phyloP scores from a whole-genome alignment of 1,140 invertebrate species.

The Eueides isabella region DNA sequence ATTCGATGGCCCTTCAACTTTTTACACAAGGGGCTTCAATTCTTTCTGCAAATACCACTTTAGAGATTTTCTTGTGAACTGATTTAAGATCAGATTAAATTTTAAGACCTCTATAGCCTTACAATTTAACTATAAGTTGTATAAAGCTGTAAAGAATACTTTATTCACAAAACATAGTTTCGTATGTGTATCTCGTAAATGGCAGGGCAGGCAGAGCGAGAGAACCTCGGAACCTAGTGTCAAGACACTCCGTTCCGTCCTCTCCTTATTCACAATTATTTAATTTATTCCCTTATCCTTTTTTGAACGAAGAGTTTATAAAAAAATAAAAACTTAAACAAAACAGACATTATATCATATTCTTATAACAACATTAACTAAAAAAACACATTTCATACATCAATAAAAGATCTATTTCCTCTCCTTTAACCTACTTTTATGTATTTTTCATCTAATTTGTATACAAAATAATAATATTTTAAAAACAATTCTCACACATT shows the following conservation, averaged over 20 bases:
- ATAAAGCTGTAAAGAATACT: neutral
- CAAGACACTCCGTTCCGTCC: too few relatives aligned
- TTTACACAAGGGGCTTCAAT: conserved; percentile 28
- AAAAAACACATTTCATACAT: neutral
- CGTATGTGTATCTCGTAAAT: too few relatives aligned
- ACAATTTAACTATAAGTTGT: neutral
- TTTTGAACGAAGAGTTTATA: too few relatives aligned
- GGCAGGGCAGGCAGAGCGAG: too few relatives aligned
- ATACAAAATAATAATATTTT: neutral
- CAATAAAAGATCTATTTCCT: neutral
- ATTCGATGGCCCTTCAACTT: conserved; percentile 52
- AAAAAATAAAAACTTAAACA: too few relatives aligned
- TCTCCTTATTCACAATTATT: too few relatives aligned
- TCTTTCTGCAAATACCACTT: neutral
- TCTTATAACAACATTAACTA: too few relatives aligned
- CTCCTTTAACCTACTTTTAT: neutral
- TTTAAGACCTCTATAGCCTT: neutral
- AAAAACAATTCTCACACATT: neutral
- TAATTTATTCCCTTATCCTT: too few relatives aligned
- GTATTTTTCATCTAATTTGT: neutral
- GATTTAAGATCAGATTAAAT: neutral
- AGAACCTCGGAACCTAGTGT: too few relatives aligned
- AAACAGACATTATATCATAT: too few relatives aligned
- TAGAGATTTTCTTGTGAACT: neutral
- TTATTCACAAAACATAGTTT: neutral